phyloP scores from a whole-genome alignment of 2,888 invertebrate genomes.

The Lasioglossum zephyrum region DNA sequence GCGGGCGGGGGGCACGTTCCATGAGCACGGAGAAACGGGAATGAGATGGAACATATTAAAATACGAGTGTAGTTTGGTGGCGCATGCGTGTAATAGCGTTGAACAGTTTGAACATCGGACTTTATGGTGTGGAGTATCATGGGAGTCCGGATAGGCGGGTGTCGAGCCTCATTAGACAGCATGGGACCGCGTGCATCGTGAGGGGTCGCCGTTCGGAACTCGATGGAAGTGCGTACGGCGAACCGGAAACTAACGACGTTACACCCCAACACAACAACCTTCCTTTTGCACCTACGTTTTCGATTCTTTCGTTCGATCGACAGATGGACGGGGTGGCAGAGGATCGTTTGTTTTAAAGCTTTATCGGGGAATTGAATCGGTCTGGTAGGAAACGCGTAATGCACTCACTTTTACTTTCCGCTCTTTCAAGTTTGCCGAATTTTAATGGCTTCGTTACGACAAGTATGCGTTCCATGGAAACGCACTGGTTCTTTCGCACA shows the following conservation, averaged over 20 bases:
- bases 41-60: constrained; percentile 43
- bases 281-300: constrained; percentile 46
- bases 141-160: constrained; percentile 60
- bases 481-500: neutral
- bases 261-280: constrained; percentile 48
- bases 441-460: neutral
- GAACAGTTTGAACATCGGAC: constrained; percentile 63
- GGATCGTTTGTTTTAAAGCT: constrained; percentile 43
- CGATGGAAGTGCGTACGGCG: constrained; percentile 68
- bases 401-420: neutral
- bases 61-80: constrained; percentile 45
- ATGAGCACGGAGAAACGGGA: neutral
- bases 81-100: constrained; percentile 39
- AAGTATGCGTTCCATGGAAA: neutral
- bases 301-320: constrained; percentile 57
- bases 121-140: constrained; percentile 66
- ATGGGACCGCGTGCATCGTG: constrained; percentile 71
- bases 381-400: neutral
- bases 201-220: constrained; percentile 60
- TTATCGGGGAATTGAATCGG: constrained; percentile 18
- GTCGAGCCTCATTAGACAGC: constrained; percentile 81
- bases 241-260: constrained; percentile 76
- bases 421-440: neutral
- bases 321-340: constrained; percentile 32
- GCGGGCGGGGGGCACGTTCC: neutral